A percentile compares a stretch with the other conserved stretches of the same genome.
These are phyloP conservation scores for Habropoda laboriosa DNA, from an alignment of 1,140 invertebrate genomes.

Conservation along the genomic window DNA sequence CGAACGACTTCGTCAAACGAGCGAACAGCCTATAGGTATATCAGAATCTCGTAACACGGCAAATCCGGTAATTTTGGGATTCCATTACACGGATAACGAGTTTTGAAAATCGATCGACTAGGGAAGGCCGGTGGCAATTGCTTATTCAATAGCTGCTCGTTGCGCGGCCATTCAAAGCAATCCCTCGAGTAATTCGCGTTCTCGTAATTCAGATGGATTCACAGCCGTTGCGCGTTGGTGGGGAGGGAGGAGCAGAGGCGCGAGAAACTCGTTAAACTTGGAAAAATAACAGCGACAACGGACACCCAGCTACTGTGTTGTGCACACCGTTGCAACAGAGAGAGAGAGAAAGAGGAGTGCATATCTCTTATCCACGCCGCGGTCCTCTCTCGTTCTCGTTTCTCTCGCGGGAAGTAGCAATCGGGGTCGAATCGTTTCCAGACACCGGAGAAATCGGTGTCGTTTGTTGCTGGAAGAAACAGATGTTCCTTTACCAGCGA, in stretches of 20 bases:
- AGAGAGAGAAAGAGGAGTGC: no score
- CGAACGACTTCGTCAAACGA: no score
- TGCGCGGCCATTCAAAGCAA: conserved; percentile 34
- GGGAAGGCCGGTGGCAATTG: conserved; percentile 25
- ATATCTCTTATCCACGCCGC: no score
- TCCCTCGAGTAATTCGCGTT: conserved; percentile 44
- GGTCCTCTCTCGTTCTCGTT: background rate
- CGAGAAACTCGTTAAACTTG: conserved; percentile 31
- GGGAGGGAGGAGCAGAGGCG: background rate
- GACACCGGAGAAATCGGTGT: background rate
- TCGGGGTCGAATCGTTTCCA: background rate
- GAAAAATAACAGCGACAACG: background rate
- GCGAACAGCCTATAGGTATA: no score
- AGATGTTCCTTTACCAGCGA: background rate
- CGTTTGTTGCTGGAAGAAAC: background rate
- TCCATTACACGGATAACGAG: conserved; percentile 43
- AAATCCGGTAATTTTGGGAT: conserved; percentile 33
- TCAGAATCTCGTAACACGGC: no score
- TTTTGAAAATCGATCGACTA: conserved; percentile 41
- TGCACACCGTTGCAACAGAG: no score
- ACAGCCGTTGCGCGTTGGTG: no score
- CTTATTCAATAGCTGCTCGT: conserved; percentile 49
- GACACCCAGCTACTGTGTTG: no score
- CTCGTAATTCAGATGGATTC: conserved; percentile 16
- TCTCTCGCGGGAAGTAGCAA: background rate